phyloP scores from a whole-genome alignment of 2,888 invertebrate genomes.

The Nudaria mundana region DNA sequence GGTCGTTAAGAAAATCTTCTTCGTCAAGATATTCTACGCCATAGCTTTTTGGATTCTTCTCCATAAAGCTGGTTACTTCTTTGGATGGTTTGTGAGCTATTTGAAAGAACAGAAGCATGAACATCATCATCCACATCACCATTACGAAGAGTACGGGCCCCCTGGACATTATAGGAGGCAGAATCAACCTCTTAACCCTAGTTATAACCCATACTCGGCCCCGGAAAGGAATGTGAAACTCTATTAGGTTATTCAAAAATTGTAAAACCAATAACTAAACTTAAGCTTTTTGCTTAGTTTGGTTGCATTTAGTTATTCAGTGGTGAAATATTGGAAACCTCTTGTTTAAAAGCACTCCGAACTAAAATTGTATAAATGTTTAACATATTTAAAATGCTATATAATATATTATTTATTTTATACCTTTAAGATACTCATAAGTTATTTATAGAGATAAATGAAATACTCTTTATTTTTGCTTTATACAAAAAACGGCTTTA shows the following conservation, averaged over 20 bases:
- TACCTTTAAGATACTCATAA: no score
- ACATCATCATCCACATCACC: slow-evolving; percentile 34
- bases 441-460: no score
- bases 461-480: no score
- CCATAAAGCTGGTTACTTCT: slow-evolving; percentile 73
- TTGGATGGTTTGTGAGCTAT: slow-evolving; percentile 66
- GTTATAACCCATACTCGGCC: slow-evolving; percentile 24
- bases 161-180: slow-evolving; percentile 32
- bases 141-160: slow-evolving; percentile 39
- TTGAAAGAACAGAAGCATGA: slow-evolving; percentile 63
- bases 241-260: neutral
- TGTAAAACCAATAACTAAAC: no score
- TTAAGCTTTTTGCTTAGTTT: no score
- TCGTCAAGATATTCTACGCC: slow-evolving; percentile 68
- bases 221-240: slow-evolving; percentile 5
- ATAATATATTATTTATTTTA: no score
- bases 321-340: no score
- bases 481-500: no score
- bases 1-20: slow-evolving; percentile 67
- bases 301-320: no score
- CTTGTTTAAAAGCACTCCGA: no score
- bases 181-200: slow-evolving; percentile 11
- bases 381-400: no score
- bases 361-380: no score
- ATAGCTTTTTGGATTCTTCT: slow-evolving; percentile 66